Conservation (phyloP, 2,888 invertebrate genomes). For the Macrophya annulata region DNA sequence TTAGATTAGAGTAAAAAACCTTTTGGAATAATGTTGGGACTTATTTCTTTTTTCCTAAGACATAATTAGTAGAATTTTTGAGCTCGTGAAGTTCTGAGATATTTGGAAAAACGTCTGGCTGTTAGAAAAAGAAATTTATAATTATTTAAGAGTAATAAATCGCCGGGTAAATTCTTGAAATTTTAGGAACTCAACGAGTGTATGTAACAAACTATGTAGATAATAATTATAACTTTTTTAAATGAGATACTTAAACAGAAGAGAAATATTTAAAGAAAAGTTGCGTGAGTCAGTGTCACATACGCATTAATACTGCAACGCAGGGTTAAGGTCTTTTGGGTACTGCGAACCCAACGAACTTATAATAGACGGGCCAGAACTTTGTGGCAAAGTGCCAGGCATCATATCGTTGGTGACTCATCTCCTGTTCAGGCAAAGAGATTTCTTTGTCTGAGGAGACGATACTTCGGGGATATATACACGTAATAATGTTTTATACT, state of each 20-base stretch:
- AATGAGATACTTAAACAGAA: not conserved
- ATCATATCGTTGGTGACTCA: conserved; percentile 43
- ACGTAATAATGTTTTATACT: conserved; percentile 9
- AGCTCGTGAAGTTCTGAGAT: too few relatives aligned
- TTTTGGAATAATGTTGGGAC: too few relatives aligned
- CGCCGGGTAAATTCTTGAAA: too few relatives aligned
- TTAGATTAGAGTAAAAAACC: not conserved
- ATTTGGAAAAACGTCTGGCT: too few relatives aligned
- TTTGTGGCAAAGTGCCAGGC: conserved; percentile 51
- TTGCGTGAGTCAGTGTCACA: conserved; percentile 34
- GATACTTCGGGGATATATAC: not conserved
- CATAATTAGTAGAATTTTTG: too few relatives aligned
- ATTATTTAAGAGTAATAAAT: too few relatives aligned
- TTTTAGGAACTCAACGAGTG: too few relatives aligned
- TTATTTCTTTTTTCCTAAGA: too few relatives aligned
- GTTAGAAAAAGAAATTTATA: too few relatives aligned
- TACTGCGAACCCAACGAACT: conserved; percentile 54
- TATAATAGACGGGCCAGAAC: conserved; percentile 47
- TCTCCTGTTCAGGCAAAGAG: conserved; percentile 19
- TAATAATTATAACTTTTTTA: not conserved
- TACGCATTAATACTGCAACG: not conserved
- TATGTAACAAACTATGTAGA: too few relatives aligned
- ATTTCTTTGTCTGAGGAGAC: conserved; percentile 40
- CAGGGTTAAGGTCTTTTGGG: conserved; percentile 53
- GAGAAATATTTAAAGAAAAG: not conserved